These are phyloP conservation scores for Macroramphosus scolopax DNA, from an alignment of 2,797 vertebrate species.

Conservation along the genomic window DNA sequence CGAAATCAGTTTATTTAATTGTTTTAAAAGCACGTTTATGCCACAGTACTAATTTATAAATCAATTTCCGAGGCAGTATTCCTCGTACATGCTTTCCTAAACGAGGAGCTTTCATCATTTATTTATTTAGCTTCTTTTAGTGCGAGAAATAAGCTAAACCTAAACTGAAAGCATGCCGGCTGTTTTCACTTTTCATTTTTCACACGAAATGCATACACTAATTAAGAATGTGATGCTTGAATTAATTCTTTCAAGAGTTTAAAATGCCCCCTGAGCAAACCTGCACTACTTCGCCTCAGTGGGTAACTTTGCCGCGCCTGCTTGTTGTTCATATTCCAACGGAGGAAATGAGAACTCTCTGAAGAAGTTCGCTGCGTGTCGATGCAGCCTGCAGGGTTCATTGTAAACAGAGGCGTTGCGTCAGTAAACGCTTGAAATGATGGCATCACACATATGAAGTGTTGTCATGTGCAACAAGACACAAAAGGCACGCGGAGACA, in stretches of 20 bases:
- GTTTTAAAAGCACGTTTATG: background rate
- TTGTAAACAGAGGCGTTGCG: constrained; percentile 68
- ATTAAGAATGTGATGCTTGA: constrained; percentile 50
- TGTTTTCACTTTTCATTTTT: constrained; percentile 29
- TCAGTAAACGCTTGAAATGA: constrained; percentile 67
- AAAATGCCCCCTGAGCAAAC: constrained; percentile 40
- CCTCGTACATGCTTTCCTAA: too few species aligned
- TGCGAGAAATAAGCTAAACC: constrained; percentile 24
- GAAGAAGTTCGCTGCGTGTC: constrained; percentile 56
- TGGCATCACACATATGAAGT: constrained; percentile 63
- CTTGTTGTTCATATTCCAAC: constrained; percentile 54
- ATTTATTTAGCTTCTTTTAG: constrained; percentile 12
- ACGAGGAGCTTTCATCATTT: constrained; percentile 13
- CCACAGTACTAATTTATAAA: too few species aligned
- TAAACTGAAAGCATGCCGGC: constrained; percentile 13
- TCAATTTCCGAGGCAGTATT: too few species aligned
- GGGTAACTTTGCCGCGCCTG: constrained; percentile 23
- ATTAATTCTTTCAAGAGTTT: constrained; percentile 48
- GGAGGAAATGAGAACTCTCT: constrained; percentile 27
- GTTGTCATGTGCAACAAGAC: constrained; percentile 58
- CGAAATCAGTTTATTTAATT: background rate
- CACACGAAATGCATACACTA: constrained; percentile 28
- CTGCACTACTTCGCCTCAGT: constrained; percentile 26
- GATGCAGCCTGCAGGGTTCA: constrained; percentile 54
- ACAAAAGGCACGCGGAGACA: constrained; percentile 34